Evolutionary conservation across 2,113 vertebrate species (phyloP), one percentile per base, ranked within the genome.

Genomic region (Aphyosemion australe): DNA sequence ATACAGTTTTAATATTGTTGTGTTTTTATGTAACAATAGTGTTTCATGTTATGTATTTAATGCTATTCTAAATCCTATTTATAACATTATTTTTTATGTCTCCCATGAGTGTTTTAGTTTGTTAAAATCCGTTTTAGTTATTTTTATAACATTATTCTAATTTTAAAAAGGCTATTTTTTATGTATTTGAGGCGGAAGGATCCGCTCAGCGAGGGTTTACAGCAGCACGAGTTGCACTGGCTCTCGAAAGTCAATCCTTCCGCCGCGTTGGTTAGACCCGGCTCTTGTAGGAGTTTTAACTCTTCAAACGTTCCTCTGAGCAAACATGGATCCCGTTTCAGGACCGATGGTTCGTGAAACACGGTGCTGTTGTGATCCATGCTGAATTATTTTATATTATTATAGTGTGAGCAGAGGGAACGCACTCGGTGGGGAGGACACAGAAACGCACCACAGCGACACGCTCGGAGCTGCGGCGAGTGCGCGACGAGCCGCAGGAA

Each of bases 201-300:
- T 86, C 60, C 56, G 18, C 46, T 19, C 5, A 39, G 20, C 32
- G 47, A 19, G 53, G 50, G 49, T 61, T 65, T 18, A 54, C 72
- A 60, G 74, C 78, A 70, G 47, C 61, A 7, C 34, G 8, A 57
- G 62, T 21, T 39, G 26, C 64, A 67, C 51, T 2, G 46, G 72
- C 50, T 21, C 61, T 65, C 11, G 7, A 37, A 52, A 53, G 52
- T 58, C 83, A 71, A 74, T 21, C 70, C 88, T 78, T 92, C 91
- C 92, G 89, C 90, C 31, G 49, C 41, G 64, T 9, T 13, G 76
- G 65, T 19, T 89, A 91, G 81, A 31, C 2, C 83, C 26, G 10
- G 3, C 1, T 41, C 20, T 0, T 39, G 6, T 1, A 2, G 2
- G n/a, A 8, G 45, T 8, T 2, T 18, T 4, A 8, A 18, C 0